Evolutionary conservation across 2,797 vertebrate genomes (phyloP).

Genomic region (Spondyliosoma cantharus): DNA sequence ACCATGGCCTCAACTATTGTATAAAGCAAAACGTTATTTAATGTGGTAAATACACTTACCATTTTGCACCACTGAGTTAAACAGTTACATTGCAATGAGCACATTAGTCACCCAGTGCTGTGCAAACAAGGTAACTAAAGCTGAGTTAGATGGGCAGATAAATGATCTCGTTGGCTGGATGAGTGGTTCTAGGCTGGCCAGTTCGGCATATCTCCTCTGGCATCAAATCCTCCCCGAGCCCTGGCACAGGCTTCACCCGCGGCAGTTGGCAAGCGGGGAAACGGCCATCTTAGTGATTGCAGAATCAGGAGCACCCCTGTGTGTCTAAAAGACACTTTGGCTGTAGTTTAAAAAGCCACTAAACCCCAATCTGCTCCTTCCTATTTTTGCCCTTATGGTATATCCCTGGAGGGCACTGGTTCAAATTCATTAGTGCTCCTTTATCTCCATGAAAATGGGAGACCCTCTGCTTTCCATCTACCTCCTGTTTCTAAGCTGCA

Average conservation of each 20-base stretch:
- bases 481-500: constrained; percentile 72
- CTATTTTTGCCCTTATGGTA: constrained; percentile 75
- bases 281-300: constrained; percentile 67
- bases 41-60: background rate
- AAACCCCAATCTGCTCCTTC: constrained; percentile 76
- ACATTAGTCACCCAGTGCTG: constrained; percentile 21
- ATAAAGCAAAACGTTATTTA: background rate
- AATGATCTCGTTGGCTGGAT: constrained; percentile 63
- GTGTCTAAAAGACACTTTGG: constrained; percentile 73
- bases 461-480: constrained; percentile 71
- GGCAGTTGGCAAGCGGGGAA: constrained; percentile 72
- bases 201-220: constrained; percentile 68
- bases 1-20: constrained; percentile 27
- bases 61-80: background rate
- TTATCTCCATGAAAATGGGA: constrained; percentile 81
- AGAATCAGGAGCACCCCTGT: constrained; percentile 70
- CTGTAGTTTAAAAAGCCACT: constrained; percentile 68
- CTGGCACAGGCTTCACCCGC: constrained; percentile 64
- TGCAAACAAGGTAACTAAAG: constrained; percentile 61
- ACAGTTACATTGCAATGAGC: constrained; percentile 8
- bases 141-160: constrained; percentile 56
- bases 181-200: constrained; percentile 47
- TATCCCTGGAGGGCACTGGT: constrained; percentile 75
- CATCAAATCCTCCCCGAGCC: constrained; percentile 51
- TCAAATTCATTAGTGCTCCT: constrained; percentile 81